Base-by-base conservation (phyloP, 2,888 invertebrate species). In the Melieria omissa region DNA sequence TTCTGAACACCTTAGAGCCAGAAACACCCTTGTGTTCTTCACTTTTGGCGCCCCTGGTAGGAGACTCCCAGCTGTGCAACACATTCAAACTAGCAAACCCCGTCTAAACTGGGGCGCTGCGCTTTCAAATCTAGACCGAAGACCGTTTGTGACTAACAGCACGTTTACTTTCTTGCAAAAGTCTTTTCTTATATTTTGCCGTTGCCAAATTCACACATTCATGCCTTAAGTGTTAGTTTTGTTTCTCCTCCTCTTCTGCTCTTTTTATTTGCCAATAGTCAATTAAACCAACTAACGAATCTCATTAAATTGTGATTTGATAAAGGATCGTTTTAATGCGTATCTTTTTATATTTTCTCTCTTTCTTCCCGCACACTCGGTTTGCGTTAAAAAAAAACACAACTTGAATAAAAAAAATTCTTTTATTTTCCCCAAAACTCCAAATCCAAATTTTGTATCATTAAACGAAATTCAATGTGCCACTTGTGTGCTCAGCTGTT, bases 401-500 rank as follows among this genome's bases (percentile, higher is more conserved):
- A 29, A 29, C 29, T 29, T 29, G 29, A 29, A 29, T 42, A 9
- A 45, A n/a, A 67, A 42, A 29, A 14, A 12, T n/a, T 29, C 49
- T 42, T 42, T 29, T 16, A 29, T 29, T 29, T 29, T 29, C 29
- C 29, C 29, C 29, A 29, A 29, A 29, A 29, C 29, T 29, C 29
- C 29, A 29, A 29, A 29, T 29, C 29, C 29, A 29, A 29, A 29
- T 29, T 16, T 29, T 29, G 29, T 29, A 29, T 29, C 29, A 29
- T 29, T 29, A 29, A 29, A 29, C 29, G 29, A 29, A 29, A 29
- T 29, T 29, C 2, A 29, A 29, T 29, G 29, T 10, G 41, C 41
- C 12, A 46, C 65, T 44, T 46, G 12, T 46, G 46, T 57, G 52
- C 64, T 63, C 75, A 81, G 81, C 76, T 80, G 65, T 76, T 79